A percentile compares a stretch with the other conserved stretches of the same genome.
Evolutionary conservation across 2,797 vertebrate species (phyloP).

Genomic region (Carapus acus): DNA sequence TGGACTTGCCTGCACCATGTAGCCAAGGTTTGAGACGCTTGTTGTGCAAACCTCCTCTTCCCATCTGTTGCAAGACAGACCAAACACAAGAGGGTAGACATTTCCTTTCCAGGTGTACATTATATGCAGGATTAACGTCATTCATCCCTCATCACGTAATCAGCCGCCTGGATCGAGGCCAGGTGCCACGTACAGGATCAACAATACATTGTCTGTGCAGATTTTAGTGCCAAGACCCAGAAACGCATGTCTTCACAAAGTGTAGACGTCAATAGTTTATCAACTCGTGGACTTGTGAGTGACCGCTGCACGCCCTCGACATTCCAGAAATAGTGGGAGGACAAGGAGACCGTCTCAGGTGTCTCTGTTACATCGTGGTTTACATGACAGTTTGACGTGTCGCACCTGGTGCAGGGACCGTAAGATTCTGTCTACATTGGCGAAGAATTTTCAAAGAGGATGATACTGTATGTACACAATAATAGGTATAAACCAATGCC

Average conservation of each 20-base stretch:
- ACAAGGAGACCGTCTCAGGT: slow-evolving; percentile 26
- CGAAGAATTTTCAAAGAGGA: neutral
- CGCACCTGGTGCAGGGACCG: slow-evolving; percentile 5
- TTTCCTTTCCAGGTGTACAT: neutral
- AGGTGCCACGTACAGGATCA: neutral
- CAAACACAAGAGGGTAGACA: neutral
- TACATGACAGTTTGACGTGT: slow-evolving; percentile 6
- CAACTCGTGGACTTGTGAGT: slow-evolving; percentile 34
- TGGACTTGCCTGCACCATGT: slow-evolving; percentile 13
- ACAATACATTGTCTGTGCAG: neutral
- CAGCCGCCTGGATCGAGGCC: neutral
- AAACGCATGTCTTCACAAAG: slow-evolving; percentile 5
- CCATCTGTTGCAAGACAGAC: neutral
- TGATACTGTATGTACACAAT: too few species aligned
- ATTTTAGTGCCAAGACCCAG: neutral
- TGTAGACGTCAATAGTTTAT: slow-evolving; percentile 23
- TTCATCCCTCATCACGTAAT: neutral
- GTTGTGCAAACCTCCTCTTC: slow-evolving; percentile 2
- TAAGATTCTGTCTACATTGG: neutral
- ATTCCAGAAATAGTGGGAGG: slow-evolving; percentile 34
- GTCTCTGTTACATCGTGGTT: slow-evolving; percentile 20
- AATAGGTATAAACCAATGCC: too few species aligned
- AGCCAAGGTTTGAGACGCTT: slow-evolving; percentile 17
- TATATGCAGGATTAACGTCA: neutral
- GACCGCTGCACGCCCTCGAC: slow-evolving; percentile 29